Conservation (phyloP, 2,797 vertebrate genomes). For the Pyrrhura leucotis region DNA sequence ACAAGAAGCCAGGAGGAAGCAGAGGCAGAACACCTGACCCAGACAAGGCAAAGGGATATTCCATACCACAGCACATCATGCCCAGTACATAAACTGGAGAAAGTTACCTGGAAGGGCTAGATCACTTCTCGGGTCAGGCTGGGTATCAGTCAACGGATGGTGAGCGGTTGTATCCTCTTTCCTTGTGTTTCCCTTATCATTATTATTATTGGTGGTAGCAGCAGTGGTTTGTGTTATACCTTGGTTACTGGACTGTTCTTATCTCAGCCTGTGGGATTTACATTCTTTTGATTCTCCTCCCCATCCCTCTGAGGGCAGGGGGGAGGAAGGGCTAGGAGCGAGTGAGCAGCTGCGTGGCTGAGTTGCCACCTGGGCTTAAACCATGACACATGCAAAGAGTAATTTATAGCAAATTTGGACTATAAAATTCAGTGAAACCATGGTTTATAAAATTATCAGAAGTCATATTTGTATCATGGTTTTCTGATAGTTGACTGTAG, state of each 20-base stretch:
- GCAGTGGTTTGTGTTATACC: too few species aligned
- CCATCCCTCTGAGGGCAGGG: too few species aligned
- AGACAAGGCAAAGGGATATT: not conserved
- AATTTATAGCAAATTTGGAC: not conserved
- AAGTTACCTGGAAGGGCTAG: not conserved
- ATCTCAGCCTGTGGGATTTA: too few species aligned
- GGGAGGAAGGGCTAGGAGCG: too few species aligned
- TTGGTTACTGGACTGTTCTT: too few species aligned
- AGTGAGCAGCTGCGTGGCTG: too few species aligned
- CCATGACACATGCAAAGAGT: not conserved
- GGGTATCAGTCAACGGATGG: not conserved
- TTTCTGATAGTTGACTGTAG: not conserved
- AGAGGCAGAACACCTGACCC: not conserved
- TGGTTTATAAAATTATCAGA: not conserved
- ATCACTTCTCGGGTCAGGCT: accelerated
- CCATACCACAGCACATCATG: not conserved
- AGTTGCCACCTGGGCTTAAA: too few species aligned
- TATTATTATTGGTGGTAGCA: too few species aligned
- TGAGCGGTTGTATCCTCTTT: not conserved
- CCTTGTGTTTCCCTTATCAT: not conserved
- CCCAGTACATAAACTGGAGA: not conserved
- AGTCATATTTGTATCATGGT: not conserved
- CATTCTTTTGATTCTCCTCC: too few species aligned
- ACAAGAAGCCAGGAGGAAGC: not conserved
- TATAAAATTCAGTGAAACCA: not conserved